These are phyloP conservation scores for Astreopora myriophthalma DNA, from an alignment of 64 coral and sea anemone genomes.

Conservation along the genomic window DNA sequence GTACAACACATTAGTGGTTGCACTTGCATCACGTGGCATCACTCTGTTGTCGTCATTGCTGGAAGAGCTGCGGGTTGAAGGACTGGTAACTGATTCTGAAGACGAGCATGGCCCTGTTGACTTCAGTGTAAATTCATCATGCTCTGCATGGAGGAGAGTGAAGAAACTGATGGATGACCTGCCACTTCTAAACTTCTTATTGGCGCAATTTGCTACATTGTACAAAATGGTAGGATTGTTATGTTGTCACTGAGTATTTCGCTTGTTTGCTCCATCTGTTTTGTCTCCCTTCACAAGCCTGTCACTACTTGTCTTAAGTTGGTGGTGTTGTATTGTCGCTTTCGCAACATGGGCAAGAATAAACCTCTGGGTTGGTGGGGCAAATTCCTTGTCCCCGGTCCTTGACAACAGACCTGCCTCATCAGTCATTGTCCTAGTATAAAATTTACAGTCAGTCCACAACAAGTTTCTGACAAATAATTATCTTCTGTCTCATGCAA, in stretches of 20 bases:
- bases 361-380: no score
- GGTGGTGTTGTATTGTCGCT: no score
- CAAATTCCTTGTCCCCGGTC: no score
- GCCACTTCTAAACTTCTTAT: constrained; percentile 71
- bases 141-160: constrained; percentile 75
- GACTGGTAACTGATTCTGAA: constrained; percentile 39
- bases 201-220: constrained; percentile 74
- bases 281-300: no score
- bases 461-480: no score
- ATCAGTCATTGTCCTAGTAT: no score
- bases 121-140: constrained; percentile 70
- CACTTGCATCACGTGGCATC: constrained; percentile 72
- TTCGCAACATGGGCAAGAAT: no score
- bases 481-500: no score
- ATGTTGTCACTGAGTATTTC: background rate
- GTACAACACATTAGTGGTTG: constrained; percentile 65
- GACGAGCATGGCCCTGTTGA: constrained; percentile 33
- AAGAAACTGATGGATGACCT: constrained; percentile 71
- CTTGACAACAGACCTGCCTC: no score
- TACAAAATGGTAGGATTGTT: constrained; percentile 73
- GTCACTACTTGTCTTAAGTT: no score
- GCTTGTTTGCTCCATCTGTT: no score
- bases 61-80: constrained; percentile 90
- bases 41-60: constrained; percentile 63
- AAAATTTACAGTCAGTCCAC: no score